phyloP scores from a whole-genome alignment of 2,888 invertebrate species.

The Macrostomum cliftonense region DNA sequence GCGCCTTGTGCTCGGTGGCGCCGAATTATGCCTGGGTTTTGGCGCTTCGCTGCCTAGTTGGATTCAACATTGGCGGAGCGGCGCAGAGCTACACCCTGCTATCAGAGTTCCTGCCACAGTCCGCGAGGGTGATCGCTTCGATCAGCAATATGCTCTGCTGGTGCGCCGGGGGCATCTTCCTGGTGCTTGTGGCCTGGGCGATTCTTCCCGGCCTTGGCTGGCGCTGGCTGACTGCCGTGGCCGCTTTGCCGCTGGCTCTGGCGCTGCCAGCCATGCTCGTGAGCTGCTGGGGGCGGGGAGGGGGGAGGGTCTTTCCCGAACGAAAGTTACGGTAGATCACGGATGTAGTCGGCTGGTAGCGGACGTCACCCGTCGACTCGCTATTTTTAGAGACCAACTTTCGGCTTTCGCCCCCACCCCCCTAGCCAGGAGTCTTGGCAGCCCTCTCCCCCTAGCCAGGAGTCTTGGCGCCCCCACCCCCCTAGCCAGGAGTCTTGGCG shows the following conservation, averaged over 20 bases:
- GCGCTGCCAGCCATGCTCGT: slow-evolving; percentile 25
- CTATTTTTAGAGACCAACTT: too few relatives aligned
- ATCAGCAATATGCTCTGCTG: slow-evolving; percentile 22
- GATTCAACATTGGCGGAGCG: slow-evolving; percentile 27
- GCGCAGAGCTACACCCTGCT: slow-evolving; percentile 25
- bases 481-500: too few relatives aligned
- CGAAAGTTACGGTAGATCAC: too few relatives aligned
- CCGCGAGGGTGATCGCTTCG: slow-evolving; percentile 21
- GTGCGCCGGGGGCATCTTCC: slow-evolving; percentile 27
- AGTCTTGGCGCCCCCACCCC: too few relatives aligned
- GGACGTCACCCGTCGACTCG: too few relatives aligned
- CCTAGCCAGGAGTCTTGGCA: too few relatives aligned
- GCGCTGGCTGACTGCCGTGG: slow-evolving; percentile 27
- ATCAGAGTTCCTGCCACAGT: slow-evolving; percentile 29
- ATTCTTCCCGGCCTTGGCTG: slow-evolving; percentile 28
- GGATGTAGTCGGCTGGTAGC: too few relatives aligned
- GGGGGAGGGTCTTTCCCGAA: too few relatives aligned
- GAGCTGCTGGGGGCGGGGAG: too few relatives aligned
- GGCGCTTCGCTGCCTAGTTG: slow-evolving; percentile 27
- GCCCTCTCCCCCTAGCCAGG: too few relatives aligned
- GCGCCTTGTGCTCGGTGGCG: slow-evolving; percentile 17
- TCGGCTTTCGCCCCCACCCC: too few relatives aligned
- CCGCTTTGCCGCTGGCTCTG: slow-evolving; percentile 24
- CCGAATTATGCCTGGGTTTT: slow-evolving; percentile 29
- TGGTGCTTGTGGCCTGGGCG: slow-evolving; percentile 22